Base-by-base conservation (phyloP, 2,113 vertebrate genomes). In the Zapornia atra region DNA sequence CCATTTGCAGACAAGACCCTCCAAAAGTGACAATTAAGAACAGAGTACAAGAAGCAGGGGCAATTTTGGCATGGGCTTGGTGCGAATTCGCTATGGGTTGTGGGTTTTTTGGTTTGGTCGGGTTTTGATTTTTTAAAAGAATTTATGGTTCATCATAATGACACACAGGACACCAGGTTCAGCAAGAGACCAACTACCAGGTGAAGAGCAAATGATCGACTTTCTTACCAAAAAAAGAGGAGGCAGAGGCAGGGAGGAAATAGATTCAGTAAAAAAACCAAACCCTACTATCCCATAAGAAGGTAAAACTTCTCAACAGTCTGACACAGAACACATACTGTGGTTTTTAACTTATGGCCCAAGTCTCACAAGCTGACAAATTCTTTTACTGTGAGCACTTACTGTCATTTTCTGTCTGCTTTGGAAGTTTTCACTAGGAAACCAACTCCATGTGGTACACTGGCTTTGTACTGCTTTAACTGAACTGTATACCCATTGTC, bases 341-440 rank as follows among this genome's bases (percentile, higher is more conserved):
- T 15, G 19, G 10, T 34, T 68, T 84, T 75, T 13, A 66, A 80
- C 9, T 51, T 46, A 75, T 5, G 10, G 15, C 13, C 38, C 0
- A 0, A 64, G 31, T 50, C 26, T 66, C 46, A 57, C 3, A 46
- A 54, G 79, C 3, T 9, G 28, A 70, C 3, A 1, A 25, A 34
- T 4, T 61, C 46, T 24, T 81, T 51, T 57, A 61, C 7, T 14
- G 13, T 28, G 5, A 80, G 22, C 19, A 53, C 3, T 3, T 57
- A 53, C 1, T 14, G 17, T 19, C 3, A 78, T 71, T 81, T 76
- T 80, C 59, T 82, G 22, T 18, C 42, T 29, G 22, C 15, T 64
- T 38, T 29, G 11, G 13, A 42, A 87, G 31, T 59, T 53, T 90
- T 63, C n/a, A 75, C 17, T 24, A 66, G 53, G 51, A 66, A 75